Base-by-base conservation (phyloP, 37 sponge, comb jelly and placozoan genomes). In the Aplysina aerophoba region DNA sequence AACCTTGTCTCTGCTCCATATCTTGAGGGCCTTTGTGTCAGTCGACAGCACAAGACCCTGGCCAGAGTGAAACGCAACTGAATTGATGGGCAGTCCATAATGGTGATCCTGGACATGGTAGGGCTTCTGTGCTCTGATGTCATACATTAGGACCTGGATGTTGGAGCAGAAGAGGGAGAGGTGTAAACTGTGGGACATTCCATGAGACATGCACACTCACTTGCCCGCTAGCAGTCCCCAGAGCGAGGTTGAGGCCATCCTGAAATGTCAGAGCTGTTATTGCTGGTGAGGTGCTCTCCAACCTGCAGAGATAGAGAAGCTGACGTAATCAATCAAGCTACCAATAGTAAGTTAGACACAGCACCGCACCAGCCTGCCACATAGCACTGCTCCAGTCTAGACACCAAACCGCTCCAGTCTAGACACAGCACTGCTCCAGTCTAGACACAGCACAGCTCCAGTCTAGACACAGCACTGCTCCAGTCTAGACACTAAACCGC, bases 131-230 rank as follows among this genome's bases (percentile, higher is more conserved):
- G 95, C 87, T 13, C 99, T 80, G 15, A 98, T 91, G 68, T 98
- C 99, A 87, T 93, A 98, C 81, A 98, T 61, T 35, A 92, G 79
- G 13, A 98, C 89, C 94, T 93, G 71, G 17, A n/a, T n/a, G n/a
- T n/a, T n/a, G n/a, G n/a, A n/a, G n/a, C n/a, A n/a, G n/a, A n/a
- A n/a, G n/a, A n/a, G n/a, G n/a, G n/a, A n/a, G n/a, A n/a, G n/a
- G n/a, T n/a, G n/a, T n/a, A 19, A 82, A n/a, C 34, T 16, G 68
- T 59, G 3, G n/a, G n/a, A n/a, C n/a, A n/a, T n/a, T n/a, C n/a
- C n/a, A n/a, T 37, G 11, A 79, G 11, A 53, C 24, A 79, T 17
- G 8, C 22, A 20, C 28, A 80, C 36, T 0, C n/a, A 92, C 95
- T 89, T 94, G 91, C 68, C 98, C 98, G 17, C 86, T 62, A 62